Evolutionary conservation across 1,140 invertebrate genomes (phyloP).

Genomic region (Drosophila virilis): DNA sequence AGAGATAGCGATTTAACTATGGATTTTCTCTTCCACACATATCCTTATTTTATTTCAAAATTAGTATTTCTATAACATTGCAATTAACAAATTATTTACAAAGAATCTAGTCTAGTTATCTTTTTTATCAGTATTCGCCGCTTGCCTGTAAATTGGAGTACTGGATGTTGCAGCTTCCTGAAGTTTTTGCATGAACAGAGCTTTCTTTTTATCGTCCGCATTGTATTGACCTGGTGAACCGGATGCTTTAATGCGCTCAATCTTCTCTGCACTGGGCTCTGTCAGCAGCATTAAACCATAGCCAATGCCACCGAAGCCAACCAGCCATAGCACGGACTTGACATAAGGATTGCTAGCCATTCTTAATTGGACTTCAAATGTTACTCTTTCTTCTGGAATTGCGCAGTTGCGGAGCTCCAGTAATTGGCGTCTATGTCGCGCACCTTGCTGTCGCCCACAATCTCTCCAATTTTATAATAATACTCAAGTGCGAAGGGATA

Average conservation of each 20-base stretch:
- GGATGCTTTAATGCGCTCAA: slow-evolving; percentile 84
- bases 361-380: neutral
- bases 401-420: slow-evolving; percentile 82
- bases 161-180: slow-evolving; percentile 63
- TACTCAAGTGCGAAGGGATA: slow-evolving; percentile 86
- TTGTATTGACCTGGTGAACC: slow-evolving; percentile 18
- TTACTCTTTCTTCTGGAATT: slow-evolving; percentile 55
- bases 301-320: slow-evolving; percentile 85
- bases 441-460: slow-evolving; percentile 85
- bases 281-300: slow-evolving; percentile 86
- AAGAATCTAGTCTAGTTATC: slow-evolving; percentile 40
- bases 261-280: slow-evolving; percentile 85
- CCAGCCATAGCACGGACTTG: slow-evolving; percentile 86
- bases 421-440: slow-evolving; percentile 85
- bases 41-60: slow-evolving; percentile 4
- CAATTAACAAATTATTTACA: slow-evolving; percentile 38
- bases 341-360: slow-evolving; percentile 84
- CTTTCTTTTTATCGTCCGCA: slow-evolving; percentile 60
- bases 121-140: slow-evolving; percentile 43
- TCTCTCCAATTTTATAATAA: slow-evolving; percentile 87
- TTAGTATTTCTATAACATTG: slow-evolving; percentile 35
- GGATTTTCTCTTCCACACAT: no score
- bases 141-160: slow-evolving; percentile 50
- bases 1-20: no score
- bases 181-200: slow-evolving; percentile 69